Conservation (phyloP, 2,888 invertebrate genomes). For the Lasioglossum oenotherae region DNA sequence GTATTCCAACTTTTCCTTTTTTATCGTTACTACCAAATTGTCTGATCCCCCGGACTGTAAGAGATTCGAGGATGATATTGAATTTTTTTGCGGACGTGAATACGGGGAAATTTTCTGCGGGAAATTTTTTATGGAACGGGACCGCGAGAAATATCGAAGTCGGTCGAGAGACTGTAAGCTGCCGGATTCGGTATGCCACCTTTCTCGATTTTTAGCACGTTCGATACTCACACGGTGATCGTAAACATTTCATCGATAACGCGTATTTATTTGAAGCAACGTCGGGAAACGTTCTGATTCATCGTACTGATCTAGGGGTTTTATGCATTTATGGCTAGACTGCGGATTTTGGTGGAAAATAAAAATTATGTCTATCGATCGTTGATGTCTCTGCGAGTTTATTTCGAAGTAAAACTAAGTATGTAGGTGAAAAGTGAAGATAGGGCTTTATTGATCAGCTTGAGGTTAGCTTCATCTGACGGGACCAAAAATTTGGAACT, state of each 20-base stretch:
- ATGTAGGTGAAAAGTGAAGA: too few species aligned
- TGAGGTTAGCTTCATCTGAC: too few species aligned
- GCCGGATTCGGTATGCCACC: background rate
- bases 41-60: background rate
- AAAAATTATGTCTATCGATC: background rate
- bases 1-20: background rate
- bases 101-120: background rate
- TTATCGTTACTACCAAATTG: background rate
- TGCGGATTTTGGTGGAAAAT: background rate
- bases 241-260: background rate
- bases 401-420: too few species aligned
- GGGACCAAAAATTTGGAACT: too few species aligned
- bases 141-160: background rate
- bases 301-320: background rate
- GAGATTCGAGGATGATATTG: background rate
- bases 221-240: background rate
- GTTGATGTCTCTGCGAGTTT: background rate
- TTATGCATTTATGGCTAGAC: background rate
- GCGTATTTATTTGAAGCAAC: background rate
- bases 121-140: background rate
- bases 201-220: background rate
- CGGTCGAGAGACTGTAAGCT: background rate
- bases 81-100: background rate
- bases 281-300: background rate
- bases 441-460: too few species aligned